phyloP scores from a whole-genome alignment of 2,113 vertebrate genomes.

The Ochotona princeps region DNA sequence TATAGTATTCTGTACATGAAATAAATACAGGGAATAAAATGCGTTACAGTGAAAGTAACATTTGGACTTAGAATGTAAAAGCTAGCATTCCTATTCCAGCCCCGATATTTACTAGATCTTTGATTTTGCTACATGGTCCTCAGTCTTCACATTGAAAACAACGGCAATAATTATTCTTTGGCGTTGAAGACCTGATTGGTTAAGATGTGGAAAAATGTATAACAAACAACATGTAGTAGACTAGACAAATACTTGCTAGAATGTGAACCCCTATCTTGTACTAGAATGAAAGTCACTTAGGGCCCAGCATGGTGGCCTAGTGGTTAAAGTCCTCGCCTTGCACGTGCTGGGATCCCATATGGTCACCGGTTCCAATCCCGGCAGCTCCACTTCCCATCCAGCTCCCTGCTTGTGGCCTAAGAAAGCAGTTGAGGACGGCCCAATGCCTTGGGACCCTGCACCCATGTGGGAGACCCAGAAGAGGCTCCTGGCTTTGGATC shows the following conservation, averaged over 20 bases:
- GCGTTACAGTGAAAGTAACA: not conserved
- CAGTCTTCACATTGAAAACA: not conserved
- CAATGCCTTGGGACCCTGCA: no score
- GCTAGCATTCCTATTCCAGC: not conserved
- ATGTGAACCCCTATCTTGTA: not conserved
- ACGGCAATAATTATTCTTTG: not conserved
- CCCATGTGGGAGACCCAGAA: no score
- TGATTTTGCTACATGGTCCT: not conserved
- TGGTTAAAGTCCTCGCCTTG: no score
- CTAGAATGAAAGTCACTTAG: not conserved
- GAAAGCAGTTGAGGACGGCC: no score
- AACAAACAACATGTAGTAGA: not conserved
- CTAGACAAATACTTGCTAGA: not conserved
- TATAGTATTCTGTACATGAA: conserved; percentile 16
- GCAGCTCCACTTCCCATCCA: no score
- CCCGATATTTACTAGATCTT: conserved; percentile 34
- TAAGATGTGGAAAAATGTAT: not conserved
- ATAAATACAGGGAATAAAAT: not conserved
- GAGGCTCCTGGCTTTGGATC: no score
- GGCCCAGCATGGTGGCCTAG: no score
- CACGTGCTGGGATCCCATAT: no score
- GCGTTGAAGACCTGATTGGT: not conserved
- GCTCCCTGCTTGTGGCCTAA: no score
- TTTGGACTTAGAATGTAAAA: conserved; percentile 8
- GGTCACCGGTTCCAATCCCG: no score